Conservation (phyloP, 2,797 vertebrate genomes). For the Enteromius thamalakanensis region DNA sequence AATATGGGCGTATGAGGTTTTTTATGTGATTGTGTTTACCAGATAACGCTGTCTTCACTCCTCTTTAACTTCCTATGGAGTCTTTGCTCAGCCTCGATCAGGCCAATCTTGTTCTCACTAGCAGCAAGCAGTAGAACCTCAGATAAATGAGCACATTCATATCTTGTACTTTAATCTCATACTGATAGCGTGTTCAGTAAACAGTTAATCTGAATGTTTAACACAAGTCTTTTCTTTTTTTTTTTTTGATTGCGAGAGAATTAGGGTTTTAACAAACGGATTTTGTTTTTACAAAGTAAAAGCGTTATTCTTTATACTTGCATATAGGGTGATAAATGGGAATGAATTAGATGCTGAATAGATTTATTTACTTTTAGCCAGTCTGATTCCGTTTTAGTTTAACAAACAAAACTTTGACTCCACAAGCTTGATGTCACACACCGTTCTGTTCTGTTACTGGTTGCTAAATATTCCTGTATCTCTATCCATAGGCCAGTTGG, state of each 20-base stretch:
- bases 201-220: background rate
- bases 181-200: slow-evolving; percentile 14
- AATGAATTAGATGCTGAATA: background rate
- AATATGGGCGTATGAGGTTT: background rate
- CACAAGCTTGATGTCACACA: background rate
- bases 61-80: slow-evolving; percentile 51
- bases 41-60: background rate
- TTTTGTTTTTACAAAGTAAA: background rate
- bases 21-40: background rate
- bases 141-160: background rate
- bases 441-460: background rate
- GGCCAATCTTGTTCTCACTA: slow-evolving; percentile 1
- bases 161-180: slow-evolving; percentile 29
- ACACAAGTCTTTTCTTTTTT: background rate
- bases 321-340: background rate
- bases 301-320: background rate
- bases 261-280: background rate
- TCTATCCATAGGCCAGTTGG: slow-evolving; percentile 89
- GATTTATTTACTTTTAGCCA: background rate
- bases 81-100: slow-evolving; percentile 55
- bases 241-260: background rate
- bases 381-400: background rate
- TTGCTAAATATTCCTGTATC: slow-evolving; percentile 40
- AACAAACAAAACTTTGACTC: slow-evolving; percentile 8
- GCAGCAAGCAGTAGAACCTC: slow-evolving; percentile 6